These are phyloP conservation scores for Sciurus carolinensis DNA, from an alignment of 2,797 vertebrate species.

Conservation along the genomic window DNA sequence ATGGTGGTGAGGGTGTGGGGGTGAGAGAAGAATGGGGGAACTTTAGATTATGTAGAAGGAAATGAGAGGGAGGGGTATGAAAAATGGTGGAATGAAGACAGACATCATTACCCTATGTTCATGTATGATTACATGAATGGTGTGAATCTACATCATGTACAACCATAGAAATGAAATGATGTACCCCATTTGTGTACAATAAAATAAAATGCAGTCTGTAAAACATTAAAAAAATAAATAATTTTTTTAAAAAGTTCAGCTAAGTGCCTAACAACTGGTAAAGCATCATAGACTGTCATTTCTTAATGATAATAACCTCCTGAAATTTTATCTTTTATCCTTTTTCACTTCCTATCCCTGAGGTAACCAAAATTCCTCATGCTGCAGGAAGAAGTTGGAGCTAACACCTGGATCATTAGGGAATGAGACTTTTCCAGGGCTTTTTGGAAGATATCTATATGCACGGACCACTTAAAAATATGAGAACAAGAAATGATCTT, in stretches of 20 bases:
- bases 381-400: neutral
- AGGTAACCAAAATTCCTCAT: neutral
- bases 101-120: too few relatives aligned
- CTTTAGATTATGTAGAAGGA: too few relatives aligned
- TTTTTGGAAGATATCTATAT: constrained; percentile 18
- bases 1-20: too few relatives aligned
- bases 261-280: neutral
- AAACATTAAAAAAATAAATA: too few relatives aligned
- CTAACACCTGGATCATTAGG: neutral
- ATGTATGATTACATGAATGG: too few relatives aligned
- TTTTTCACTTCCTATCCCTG: neutral
- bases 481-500: constrained; percentile 34
- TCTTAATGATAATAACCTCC: constrained; percentile 8
- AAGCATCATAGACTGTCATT: neutral
- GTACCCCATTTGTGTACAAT: too few relatives aligned
- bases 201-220: too few relatives aligned
- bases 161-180: too few relatives aligned
- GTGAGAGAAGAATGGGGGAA: too few relatives aligned
- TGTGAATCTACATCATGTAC: too few relatives aligned
- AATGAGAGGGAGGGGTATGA: too few relatives aligned
- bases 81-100: too few relatives aligned
- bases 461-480: neutral
- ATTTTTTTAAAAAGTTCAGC: neutral
- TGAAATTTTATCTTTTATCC: constrained; percentile 10
- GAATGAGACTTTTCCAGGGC: neutral